Conservation (phyloP, 2,113 vertebrate genomes). For the Boleophthalmus pectinirostris region DNA sequence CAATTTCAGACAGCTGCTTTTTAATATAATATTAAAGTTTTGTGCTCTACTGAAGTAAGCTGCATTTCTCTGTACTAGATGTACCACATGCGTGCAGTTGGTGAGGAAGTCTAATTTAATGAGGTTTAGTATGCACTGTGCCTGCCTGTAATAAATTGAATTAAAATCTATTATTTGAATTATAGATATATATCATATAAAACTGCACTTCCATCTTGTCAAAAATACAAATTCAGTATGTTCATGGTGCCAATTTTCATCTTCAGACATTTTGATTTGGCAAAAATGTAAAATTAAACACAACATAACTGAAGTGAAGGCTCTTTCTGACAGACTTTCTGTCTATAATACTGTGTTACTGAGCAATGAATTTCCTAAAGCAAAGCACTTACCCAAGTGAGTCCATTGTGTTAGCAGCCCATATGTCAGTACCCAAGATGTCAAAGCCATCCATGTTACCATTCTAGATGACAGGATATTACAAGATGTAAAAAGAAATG, state of each 20-base stretch:
- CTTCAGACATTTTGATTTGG: background rate
- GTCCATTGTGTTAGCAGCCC: conserved; percentile 95
- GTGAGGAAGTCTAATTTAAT: background rate
- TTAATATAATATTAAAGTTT: no score
- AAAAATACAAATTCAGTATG: background rate
- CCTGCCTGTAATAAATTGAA: no score
- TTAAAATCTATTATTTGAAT: no score
- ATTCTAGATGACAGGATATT: conserved; percentile 77
- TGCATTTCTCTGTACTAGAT: no score
- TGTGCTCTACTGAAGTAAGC: no score
- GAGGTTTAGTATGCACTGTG: no score
- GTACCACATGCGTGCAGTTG: no score
- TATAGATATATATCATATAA: no score
- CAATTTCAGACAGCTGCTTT: no score
- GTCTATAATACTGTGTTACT: background rate
- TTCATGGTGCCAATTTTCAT: background rate
- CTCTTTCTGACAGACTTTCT: no score
- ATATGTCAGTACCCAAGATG: conserved; percentile 96
- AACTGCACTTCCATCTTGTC: no score
- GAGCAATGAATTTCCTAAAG: conserved; percentile 5
- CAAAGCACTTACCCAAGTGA: conserved; percentile 83
- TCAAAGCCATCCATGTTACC: conserved; percentile 90
- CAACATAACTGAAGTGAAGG: background rate
- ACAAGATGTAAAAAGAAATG: background rate
- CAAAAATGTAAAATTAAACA: background rate